Percentiles rank a stretch among this genome's conserved stretches.
Conservation (phyloP, 2,888 invertebrate genomes). For the Watsonalla binaria region DNA sequence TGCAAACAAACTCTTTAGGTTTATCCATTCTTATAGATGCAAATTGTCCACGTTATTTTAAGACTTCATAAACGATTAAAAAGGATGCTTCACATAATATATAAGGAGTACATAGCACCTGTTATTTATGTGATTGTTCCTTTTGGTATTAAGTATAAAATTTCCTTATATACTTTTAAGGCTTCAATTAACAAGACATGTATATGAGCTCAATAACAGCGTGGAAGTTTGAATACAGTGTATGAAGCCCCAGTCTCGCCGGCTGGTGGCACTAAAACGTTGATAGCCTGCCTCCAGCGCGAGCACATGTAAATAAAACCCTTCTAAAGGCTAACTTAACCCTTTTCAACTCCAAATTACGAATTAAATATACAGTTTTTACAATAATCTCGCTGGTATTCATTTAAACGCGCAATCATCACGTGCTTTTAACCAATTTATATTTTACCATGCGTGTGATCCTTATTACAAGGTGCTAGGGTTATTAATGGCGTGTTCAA, state of each 20-base stretch:
- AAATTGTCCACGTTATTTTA: no score
- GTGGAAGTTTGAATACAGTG: neutral
- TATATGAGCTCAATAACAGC: no score
- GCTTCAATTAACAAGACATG: no score
- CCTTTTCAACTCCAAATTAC: constrained; percentile 14
- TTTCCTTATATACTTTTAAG: no score
- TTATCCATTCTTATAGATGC: no score
- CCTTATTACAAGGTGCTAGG: neutral
- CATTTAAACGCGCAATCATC: constrained; percentile 31
- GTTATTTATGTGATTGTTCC: no score
- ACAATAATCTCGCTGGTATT: constrained; percentile 28
- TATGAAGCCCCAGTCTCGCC: neutral
- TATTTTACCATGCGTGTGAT: neutral
- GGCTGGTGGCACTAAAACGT: neutral
- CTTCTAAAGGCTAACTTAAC: constrained; percentile 8
- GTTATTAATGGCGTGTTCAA: neutral
- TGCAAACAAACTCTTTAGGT: no score
- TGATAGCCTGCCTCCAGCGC: neutral
- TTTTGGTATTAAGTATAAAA: no score
- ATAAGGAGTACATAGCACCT: no score
- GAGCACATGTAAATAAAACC: constrained; percentile 7
- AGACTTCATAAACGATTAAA: no score
- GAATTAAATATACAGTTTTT: constrained; percentile 30
- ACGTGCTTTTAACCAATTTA: constrained; percentile 5
- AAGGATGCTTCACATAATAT: no score